Evolutionary conservation across 2,888 invertebrate species (phyloP).

Genomic region (Holacanthella duospinosa): DNA sequence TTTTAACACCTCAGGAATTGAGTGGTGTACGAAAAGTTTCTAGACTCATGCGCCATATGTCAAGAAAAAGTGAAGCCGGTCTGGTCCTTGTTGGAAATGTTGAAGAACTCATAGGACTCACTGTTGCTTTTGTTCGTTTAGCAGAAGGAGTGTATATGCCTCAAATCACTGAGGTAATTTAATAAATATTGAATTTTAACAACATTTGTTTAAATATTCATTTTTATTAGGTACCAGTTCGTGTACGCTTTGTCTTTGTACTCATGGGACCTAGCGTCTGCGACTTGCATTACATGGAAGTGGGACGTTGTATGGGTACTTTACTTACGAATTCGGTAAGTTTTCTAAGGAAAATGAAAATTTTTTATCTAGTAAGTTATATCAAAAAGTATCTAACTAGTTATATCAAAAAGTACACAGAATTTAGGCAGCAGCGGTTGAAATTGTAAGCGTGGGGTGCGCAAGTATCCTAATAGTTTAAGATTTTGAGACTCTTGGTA

Average conservation of each 20-base stretch:
- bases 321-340: background rate
- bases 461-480: conserved; percentile 90
- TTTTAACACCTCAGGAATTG: no score
- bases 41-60: background rate
- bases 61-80: background rate
- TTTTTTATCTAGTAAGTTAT: no score
- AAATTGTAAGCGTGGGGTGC: no score
- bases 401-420: no score
- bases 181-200: background rate
- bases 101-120: background rate
- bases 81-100: background rate
- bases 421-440: no score
- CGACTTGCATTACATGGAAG: conserved; percentile 88
- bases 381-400: no score
- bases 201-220: background rate
- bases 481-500: no score
- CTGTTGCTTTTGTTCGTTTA: background rate
- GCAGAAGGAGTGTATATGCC: background rate
- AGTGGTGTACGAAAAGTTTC: background rate
- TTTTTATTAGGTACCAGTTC: conserved; percentile 53
- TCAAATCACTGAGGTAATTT: background rate
- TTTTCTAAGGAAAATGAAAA: background rate
- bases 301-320: conserved; percentile 50
- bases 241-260: conserved; percentile 85
- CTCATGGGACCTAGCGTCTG: conserved; percentile 73